Base-by-base conservation (phyloP, 2,888 invertebrate genomes). In the Tethea ocularis region DNA sequence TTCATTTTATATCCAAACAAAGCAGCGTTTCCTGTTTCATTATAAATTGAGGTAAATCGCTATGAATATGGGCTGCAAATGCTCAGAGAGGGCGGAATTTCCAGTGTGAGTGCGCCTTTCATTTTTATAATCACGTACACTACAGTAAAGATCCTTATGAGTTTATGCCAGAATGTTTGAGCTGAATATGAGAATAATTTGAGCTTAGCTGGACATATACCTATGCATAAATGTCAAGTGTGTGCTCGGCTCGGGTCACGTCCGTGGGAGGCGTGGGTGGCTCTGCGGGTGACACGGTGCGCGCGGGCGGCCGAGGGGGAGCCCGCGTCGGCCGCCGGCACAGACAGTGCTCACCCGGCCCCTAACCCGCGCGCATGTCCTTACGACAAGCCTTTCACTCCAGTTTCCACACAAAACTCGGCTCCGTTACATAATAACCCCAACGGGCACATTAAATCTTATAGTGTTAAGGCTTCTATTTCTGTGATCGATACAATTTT, bases 401-500 rank as follows among this genome's bases (percentile, higher is more conserved):
- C 82, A 81, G 75, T 77, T 78, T 80, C 86, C 84, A 83, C 80
- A 83, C 82, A 80, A 74, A 84, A 81, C 83, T 79, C 83, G 82
- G 78, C 89, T 87, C 88, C 86, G 89, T 91, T 92, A 92, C 89
- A 92, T 92, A 93, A 91, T 75, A 81, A 66, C 73, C 75, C 68
- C 66, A 67, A 77, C 81, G 87, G 84, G 84, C 84, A 83, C 75
- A 77, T 78, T 71, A 81, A 78, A 73, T 84, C 78, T 82, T 71
- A 79, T 89, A 91, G 89, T 89, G 86, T 84, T 91, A 91, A 91
- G 90, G 91, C 92, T 91, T 91, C 62, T 84, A 46, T 46, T 86
- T 88, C 92, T 92, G 92, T 92, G 92, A 92, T 92, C 89, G 61
- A 89, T 87, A 86, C 64, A 83, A 46, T 86, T 90, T 89, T 91